phyloP scores from a whole-genome alignment of 2,797 vertebrate species.

The Urophycis tenuis region DNA sequence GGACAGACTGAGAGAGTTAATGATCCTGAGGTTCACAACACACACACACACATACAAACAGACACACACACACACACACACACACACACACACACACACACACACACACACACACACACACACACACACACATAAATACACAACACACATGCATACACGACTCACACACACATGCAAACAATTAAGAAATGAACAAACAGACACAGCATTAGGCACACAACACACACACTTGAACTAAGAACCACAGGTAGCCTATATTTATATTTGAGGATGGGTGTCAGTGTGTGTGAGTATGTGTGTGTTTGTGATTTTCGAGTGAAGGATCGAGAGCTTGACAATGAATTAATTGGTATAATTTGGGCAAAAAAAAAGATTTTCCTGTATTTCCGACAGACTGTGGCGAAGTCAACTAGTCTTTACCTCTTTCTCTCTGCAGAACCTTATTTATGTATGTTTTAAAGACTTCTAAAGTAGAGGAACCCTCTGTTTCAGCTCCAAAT shows the following conservation, averaged over 20 bases:
- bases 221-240: background rate
- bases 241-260: background rate
- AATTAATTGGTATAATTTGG: background rate
- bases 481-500: background rate
- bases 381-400: no score
- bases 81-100: no score
- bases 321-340: background rate
- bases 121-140: no score
- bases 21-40: conserved; percentile 3
- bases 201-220: background rate
- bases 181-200: background rate
- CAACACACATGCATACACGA: background rate
- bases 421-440: no score
- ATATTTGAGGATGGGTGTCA: background rate
- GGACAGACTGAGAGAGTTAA: conserved; percentile 10
- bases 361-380: no score
- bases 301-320: background rate
- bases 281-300: background rate
- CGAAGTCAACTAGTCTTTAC: no score
- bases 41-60: no score
- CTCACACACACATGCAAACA: background rate
- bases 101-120: no score
- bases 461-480: no score
- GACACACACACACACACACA: no score
- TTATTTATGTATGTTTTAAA: no score